Evolutionary conservation across 2,797 vertebrate genomes (phyloP).

Genomic region (Rhynchonycteris naso): DNA sequence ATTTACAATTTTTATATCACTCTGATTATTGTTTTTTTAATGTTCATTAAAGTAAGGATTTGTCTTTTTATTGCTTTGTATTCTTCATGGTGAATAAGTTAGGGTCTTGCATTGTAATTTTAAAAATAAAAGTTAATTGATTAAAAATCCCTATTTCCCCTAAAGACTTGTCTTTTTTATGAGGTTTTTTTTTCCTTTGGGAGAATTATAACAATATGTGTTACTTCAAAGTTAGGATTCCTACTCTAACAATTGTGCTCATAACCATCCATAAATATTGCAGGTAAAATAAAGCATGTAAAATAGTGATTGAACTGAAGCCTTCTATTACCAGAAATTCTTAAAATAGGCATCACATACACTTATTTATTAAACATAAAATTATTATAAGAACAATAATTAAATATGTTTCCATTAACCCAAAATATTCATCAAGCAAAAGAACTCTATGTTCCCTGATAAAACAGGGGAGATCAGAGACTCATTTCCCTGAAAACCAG

Average conservation of each 20-base stretch:
- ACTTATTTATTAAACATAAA: neutral
- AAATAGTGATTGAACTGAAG: neutral
- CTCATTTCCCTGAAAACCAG: neutral
- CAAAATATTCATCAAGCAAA: neutral
- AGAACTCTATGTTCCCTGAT: neutral
- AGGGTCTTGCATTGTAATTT: neutral
- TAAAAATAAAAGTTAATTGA: slow-evolving; percentile 30
- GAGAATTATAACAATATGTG: neutral
- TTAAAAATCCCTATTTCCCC: neutral
- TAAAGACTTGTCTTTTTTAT: neutral
- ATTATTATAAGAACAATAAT: slow-evolving; percentile 1
- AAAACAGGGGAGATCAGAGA: neutral
- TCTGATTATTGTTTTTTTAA: slow-evolving; percentile 4
- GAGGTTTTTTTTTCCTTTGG: neutral
- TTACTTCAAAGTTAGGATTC: neutral
- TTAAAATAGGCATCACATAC: neutral
- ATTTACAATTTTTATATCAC: slow-evolving; percentile 27
- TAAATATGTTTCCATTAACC: slow-evolving; percentile 7
- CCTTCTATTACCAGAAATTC: neutral
- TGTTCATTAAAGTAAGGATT: neutral
- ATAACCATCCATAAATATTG: neutral
- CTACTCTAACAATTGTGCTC: neutral
- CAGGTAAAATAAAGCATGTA: neutral
- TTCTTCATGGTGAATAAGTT: neutral
- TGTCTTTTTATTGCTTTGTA: slow-evolving; percentile 13